phyloP scores from a whole-genome alignment of 2,797 vertebrate genomes.

The Thunnus albacares region DNA sequence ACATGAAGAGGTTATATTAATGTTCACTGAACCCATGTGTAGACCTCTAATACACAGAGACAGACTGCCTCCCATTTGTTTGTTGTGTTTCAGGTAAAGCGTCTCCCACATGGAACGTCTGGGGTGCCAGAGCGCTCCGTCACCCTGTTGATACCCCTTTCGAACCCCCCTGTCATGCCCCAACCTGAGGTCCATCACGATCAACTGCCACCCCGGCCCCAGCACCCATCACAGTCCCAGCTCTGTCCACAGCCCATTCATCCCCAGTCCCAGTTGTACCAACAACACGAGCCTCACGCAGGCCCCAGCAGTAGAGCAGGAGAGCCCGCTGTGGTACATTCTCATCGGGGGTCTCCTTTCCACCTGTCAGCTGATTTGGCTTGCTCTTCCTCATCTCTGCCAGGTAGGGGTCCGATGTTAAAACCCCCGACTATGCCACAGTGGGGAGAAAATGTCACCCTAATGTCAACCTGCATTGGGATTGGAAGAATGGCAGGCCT shows the following conservation, averaged over 20 bases:
- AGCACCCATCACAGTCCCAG: constrained; percentile 32
- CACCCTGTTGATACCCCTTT: constrained; percentile 56
- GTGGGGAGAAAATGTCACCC: constrained; percentile 80
- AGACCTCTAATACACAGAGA: constrained; percentile 21
- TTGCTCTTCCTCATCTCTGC: constrained; percentile 75
- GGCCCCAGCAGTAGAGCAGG: constrained; percentile 62
- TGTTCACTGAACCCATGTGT: constrained; percentile 50
- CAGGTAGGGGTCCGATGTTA: constrained; percentile 76
- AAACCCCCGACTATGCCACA: constrained; percentile 66
- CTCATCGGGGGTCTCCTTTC: constrained; percentile 69
- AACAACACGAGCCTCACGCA: constrained; percentile 44
- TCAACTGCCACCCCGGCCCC: constrained; percentile 40
- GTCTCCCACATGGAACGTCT: constrained; percentile 81
- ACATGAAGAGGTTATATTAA: constrained; percentile 47
- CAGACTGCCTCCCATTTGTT: constrained; percentile 6
- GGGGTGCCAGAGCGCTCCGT: constrained; percentile 57
- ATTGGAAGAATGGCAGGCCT: constrained; percentile 76
- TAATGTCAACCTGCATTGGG: constrained; percentile 75
- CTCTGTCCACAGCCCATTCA: constrained; percentile 33
- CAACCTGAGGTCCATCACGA: constrained; percentile 45
- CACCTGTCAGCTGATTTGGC: constrained; percentile 77
- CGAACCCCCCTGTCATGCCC: constrained; percentile 15
- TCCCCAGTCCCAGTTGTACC: constrained; percentile 36
- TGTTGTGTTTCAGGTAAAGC: constrained; percentile 86
- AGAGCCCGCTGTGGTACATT: constrained; percentile 63